phyloP scores from a whole-genome alignment of 2,113 vertebrate species.

The Rhodinocichla rosea region DNA sequence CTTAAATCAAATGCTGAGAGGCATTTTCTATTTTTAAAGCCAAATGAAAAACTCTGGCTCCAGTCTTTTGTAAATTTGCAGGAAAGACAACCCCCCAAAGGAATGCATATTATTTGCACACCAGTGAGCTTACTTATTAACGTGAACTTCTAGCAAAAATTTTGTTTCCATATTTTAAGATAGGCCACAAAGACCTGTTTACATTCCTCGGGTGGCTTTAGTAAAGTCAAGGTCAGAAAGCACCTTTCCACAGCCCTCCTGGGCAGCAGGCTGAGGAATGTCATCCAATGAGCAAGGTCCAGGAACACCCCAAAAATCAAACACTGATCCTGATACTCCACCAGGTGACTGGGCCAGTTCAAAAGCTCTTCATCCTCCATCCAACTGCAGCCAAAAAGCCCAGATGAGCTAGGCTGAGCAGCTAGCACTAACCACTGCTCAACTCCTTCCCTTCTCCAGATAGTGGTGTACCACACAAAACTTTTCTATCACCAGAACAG shows the following conservation, averaged over 20 bases:
- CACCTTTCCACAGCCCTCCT: neutral
- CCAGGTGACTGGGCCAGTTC: neutral
- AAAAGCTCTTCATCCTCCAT: neutral
- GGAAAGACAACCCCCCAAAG: neutral
- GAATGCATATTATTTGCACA: slow-evolving; percentile 11
- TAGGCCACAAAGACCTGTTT: neutral
- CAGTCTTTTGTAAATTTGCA: neutral
- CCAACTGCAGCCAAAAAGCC: neutral
- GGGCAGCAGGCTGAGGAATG: neutral
- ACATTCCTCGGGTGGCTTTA: neutral
- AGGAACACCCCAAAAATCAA: neutral
- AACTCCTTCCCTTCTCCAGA: neutral
- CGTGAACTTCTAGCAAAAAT: neutral
- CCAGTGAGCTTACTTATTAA: slow-evolving; percentile 49
- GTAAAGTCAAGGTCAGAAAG: neutral
- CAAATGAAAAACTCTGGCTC: neutral
- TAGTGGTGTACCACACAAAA: neutral
- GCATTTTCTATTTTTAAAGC: neutral
- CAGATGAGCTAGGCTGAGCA: neutral
- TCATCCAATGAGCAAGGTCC: neutral
- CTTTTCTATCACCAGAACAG: neutral
- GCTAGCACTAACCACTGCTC: neutral
- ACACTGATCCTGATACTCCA: neutral
- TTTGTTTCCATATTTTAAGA: neutral
- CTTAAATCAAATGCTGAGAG: neutral